phyloP scores from a whole-genome alignment of 1,140 invertebrate genomes.

The Antheraea pernyi region DNA sequence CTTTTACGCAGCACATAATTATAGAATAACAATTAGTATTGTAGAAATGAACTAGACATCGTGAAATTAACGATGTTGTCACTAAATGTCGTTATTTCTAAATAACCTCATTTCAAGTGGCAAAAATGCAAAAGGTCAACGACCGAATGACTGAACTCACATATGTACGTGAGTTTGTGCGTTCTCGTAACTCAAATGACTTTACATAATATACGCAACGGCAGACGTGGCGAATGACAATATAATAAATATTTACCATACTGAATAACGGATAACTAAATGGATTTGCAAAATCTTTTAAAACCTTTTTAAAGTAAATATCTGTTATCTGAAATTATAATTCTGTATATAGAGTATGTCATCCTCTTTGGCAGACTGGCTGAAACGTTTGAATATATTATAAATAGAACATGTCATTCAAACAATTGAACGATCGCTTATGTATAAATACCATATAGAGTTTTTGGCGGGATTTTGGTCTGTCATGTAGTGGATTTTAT shows the following conservation, averaged over 20 bases:
- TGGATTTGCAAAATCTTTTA: not conserved
- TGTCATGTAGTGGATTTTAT: no score
- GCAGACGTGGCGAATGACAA: constrained; percentile 5
- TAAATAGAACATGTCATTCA: no score
- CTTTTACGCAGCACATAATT: not conserved
- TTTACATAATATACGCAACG: constrained; percentile 45
- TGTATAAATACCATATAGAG: no score
- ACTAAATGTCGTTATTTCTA: constrained; percentile 30
- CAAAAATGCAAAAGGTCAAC: constrained; percentile 52
- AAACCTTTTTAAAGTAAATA: no score
- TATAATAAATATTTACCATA: constrained; percentile 13
- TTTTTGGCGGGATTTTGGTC: no score
- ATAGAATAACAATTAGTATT: not conserved
- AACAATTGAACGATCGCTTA: no score
- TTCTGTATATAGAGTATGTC: no score
- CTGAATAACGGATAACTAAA: not conserved
- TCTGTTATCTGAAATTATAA: no score
- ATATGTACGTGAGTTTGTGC: constrained; percentile 31
- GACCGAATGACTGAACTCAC: constrained; percentile 39
- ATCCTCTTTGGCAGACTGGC: no score
- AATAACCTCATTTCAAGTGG: constrained; percentile 35
- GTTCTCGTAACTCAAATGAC: constrained; percentile 43
- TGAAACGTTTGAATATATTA: no score
- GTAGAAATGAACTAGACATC: not conserved
- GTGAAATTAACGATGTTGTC: not conserved